Conservation (phyloP, 2,888 invertebrate species). For the Calameuta idolon region DNA sequence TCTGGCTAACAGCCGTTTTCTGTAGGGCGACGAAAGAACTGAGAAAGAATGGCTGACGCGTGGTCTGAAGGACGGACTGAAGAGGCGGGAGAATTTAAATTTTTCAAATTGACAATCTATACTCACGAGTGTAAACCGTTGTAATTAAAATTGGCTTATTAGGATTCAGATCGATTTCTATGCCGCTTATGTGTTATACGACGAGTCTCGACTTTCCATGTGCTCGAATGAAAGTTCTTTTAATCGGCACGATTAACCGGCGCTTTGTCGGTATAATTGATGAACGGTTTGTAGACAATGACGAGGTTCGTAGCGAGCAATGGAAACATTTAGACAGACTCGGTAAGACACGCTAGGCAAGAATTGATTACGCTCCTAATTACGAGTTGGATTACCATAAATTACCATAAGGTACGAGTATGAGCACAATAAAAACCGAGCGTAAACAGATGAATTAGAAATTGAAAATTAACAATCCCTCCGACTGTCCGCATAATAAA, state of each 20-base stretch:
- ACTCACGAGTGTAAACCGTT: not conserved
- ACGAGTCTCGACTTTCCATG: not conserved
- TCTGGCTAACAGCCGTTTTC: constrained; percentile 2
- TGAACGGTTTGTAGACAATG: not conserved
- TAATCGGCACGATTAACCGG: not conserved
- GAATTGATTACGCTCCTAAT: constrained; percentile 57
- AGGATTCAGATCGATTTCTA: not conserved
- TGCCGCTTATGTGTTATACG: not conserved
- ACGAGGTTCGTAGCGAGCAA: not conserved
- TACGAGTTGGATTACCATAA: constrained; percentile 50
- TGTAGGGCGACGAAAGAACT: not conserved
- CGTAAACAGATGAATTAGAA: constrained; percentile 42
- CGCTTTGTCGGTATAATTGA: not conserved
- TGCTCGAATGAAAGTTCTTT: not conserved
- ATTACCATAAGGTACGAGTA: constrained; percentile 43
- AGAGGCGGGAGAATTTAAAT: not conserved
- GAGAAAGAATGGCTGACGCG: not conserved
- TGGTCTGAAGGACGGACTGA: not conserved
- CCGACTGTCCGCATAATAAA: constrained; percentile 11
- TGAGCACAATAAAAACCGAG: constrained; percentile 33
- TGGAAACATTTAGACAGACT: not conserved
- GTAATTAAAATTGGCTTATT: not conserved
- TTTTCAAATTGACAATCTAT: not conserved
- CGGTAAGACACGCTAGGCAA: constrained; percentile 19
- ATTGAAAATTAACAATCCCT: constrained; percentile 40